Evolutionary conservation across 2,113 vertebrate species (phyloP), one percentile per base, ranked within the genome.

Genomic region (Leptobrachium leishanense): DNA sequence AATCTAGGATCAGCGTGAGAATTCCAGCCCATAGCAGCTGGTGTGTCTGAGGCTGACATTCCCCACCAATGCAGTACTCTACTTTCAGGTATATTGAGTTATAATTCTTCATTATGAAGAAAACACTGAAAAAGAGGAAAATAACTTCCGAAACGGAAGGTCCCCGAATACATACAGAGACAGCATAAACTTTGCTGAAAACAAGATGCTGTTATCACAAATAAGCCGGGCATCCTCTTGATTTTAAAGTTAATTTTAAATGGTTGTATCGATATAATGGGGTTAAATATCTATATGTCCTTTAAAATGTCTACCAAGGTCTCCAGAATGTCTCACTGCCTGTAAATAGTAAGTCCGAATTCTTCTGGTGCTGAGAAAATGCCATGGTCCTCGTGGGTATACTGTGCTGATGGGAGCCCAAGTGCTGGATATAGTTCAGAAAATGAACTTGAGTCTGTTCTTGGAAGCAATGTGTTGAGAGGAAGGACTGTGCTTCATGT

Each of bases 401-500:
- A 69, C 59, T 43, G 0, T 81, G 86, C 5, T 81, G 39, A 5
- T 11, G 46, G 84, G 64, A 81, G 54, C 85, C 86, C 80, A 89
- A 83, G 63, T 87, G 88, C 75, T 87, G 85, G 84, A 88, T 90
- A 4, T 91, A 85, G 41, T 77, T 88, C n/a, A 88, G 78, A 0
- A 91, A 84, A 82, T 82, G 83, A 3, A 83, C 44, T 39, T 89
- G 89, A 2, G 85, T 83, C 31, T 89, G 87, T 72, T 84, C 85
- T 81, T 82, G 88, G 82, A 85, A 78, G 2, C 86, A 85, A 0
- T 84, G 85, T 71, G 82, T 84, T 65, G 93, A 92, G 65, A 95
- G 89, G 85, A 94, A 94, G 46, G 89, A 87, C 80, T 94, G 76
- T 0, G 93, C 92, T 83, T 95, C 93, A 80, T 89, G 92, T 83